Evolutionary conservation across 2,113 vertebrate genomes (phyloP).

Genomic region (Syngnathus scovelli): DNA sequence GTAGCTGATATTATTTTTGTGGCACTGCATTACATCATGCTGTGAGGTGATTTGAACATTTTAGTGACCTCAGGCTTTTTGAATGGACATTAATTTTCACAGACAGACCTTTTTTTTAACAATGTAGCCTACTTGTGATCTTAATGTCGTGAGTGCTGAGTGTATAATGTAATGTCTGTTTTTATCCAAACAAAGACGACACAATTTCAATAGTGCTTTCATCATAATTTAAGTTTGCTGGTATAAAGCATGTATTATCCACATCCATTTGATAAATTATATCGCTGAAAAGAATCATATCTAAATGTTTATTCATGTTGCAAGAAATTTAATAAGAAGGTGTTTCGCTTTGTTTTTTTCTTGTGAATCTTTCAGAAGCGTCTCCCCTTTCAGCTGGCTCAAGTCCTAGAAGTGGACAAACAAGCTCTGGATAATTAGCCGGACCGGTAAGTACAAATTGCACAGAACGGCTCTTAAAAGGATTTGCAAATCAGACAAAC

Average conservation of each 20-base stretch:
- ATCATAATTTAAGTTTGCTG: not conserved
- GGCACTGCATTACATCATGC: not conserved
- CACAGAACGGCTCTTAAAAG: slow-evolving; percentile 49
- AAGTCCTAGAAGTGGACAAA: slow-evolving; percentile 54
- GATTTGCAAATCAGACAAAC: slow-evolving; percentile 48
- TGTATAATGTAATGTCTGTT: too few species aligned
- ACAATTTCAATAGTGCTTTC: not conserved
- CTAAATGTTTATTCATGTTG: slow-evolving; percentile 53
- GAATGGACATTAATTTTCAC: too few species aligned
- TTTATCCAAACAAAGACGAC: too few species aligned
- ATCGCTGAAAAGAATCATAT: slow-evolving; percentile 15
- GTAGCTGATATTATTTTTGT: not conserved
- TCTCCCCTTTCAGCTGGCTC: slow-evolving; percentile 66
- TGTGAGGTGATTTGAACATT: not conserved
- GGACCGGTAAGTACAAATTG: slow-evolving; percentile 73
- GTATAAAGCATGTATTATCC: not conserved
- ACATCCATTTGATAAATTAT: slow-evolving; percentile 8
- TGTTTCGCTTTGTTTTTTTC: slow-evolving; percentile 47
- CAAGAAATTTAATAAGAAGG: slow-evolving; percentile 19
- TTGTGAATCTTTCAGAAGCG: slow-evolving; percentile 69
- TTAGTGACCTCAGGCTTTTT: not conserved
- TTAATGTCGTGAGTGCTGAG: too few species aligned
- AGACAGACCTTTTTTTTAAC: too few species aligned
- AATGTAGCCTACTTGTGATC: too few species aligned
- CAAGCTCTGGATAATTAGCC: slow-evolving; percentile 65